These are phyloP conservation scores for Schizaphis graminum DNA, from an alignment of 2,888 invertebrate species.

Conservation along the genomic window DNA sequence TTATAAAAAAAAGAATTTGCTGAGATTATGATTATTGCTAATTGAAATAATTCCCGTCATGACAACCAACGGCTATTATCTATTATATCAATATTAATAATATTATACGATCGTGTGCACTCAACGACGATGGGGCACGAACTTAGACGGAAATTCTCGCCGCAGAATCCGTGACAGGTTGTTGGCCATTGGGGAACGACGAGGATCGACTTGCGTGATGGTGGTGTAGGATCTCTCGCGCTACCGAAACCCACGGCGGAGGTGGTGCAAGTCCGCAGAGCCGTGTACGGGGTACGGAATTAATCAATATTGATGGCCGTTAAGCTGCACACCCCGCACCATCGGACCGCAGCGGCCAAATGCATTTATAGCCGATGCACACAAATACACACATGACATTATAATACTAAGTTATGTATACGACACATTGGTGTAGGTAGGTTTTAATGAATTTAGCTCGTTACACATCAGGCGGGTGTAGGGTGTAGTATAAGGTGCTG, in stretches of 20 bases:
- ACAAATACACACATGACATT: neutral
- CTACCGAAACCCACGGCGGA: neutral
- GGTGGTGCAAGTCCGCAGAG: neutral
- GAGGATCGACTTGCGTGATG: neutral
- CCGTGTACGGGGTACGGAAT: neutral
- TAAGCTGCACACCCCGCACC: slow-evolving; percentile 16
- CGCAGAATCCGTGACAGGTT: neutral
- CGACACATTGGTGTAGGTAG: neutral
- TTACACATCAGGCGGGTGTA: neutral
- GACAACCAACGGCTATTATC: neutral
- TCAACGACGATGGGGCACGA: neutral
- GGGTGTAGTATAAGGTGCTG: neutral
- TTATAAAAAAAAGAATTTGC: no score
- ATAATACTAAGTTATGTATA: neutral
- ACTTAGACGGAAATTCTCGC: neutral
- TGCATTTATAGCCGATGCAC: slow-evolving; percentile 27
- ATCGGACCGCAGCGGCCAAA: neutral
- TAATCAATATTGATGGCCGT: slow-evolving; percentile 60
- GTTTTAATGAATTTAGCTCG: neutral
- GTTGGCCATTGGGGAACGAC: neutral
- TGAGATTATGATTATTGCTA: no score
- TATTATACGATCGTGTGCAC: neutral
- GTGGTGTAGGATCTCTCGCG: neutral
- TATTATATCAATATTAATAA: neutral
- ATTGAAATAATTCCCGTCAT: neutral